phyloP scores from a whole-genome alignment of 1,140 invertebrate species.

The Sinonovacula constricta region DNA sequence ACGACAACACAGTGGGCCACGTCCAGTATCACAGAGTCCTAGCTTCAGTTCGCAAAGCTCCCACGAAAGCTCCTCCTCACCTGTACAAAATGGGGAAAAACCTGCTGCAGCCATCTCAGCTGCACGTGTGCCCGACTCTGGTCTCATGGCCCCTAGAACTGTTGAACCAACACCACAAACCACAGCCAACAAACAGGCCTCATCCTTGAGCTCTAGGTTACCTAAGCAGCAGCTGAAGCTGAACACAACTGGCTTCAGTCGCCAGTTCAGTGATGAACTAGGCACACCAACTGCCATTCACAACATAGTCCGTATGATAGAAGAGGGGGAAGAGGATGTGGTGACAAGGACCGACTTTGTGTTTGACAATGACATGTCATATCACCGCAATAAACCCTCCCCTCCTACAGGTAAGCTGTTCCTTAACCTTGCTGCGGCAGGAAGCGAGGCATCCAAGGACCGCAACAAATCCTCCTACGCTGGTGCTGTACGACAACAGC shows the following conservation, averaged over 20 bases:
- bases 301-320: conserved; percentile 73
- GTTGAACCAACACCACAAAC: neutral
- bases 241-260: conserved; percentile 68
- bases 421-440: conserved; percentile 55
- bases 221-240: conserved; percentile 40
- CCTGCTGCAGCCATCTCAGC: too few relatives aligned
- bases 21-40: conserved; percentile 48
- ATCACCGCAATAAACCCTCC: conserved; percentile 14
- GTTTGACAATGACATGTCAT: conserved; percentile 11
- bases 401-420: conserved; percentile 53
- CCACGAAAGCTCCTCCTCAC: conserved; percentile 47
- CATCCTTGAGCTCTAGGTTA: conserved; percentile 4
- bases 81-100: conserved; percentile 40
- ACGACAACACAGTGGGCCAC: conserved; percentile 35
- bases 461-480: conserved; percentile 62
- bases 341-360: conserved; percentile 1
- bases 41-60: conserved; percentile 45
- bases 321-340: conserved; percentile 62
- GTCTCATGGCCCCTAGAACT: neutral
- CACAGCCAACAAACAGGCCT: neutral
- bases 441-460: conserved; percentile 21
- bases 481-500: conserved; percentile 55
- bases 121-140: too few relatives aligned
- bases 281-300: conserved; percentile 72
- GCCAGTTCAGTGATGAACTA: conserved; percentile 73